A percentile compares a stretch with the other conserved stretches of the same genome.
phyloP scores from a whole-genome alignment of 2,113 vertebrate species.

The Ochotona curzoniae region DNA sequence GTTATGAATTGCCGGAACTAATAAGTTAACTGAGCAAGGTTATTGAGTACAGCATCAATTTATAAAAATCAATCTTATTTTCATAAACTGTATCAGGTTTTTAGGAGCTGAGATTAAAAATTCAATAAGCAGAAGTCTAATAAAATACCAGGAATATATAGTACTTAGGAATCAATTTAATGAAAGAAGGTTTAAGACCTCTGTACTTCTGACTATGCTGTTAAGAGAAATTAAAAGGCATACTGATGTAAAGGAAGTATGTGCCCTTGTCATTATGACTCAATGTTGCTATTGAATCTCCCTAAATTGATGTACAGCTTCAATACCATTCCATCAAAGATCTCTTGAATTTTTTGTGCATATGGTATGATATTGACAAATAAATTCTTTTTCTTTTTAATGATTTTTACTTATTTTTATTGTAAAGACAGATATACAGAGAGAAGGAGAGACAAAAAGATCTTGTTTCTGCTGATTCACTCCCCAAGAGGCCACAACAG shows the following conservation, averaged over 20 bases:
- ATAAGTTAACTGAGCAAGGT: neutral
- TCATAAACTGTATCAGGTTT: neutral
- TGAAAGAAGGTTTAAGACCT: neutral
- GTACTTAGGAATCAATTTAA: neutral
- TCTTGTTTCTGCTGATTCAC: too few species aligned
- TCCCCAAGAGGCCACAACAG: too few species aligned
- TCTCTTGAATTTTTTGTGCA: neutral
- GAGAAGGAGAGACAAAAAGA: too few species aligned
- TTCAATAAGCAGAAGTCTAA: neutral
- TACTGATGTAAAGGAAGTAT: neutral
- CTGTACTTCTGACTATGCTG: neutral
- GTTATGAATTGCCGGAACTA: neutral
- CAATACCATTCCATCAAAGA: neutral
- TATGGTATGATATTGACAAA: neutral
- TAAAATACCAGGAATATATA: neutral
- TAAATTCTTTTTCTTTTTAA: neutral
- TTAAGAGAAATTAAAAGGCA: neutral
- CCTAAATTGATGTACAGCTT: neutral
- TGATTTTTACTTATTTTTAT: too few species aligned
- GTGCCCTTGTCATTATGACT: neutral
- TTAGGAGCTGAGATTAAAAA: neutral
- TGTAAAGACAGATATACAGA: too few species aligned
- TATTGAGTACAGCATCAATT: neutral
- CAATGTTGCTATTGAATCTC: neutral
- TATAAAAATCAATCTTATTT: slow-evolving; percentile 28